These are phyloP conservation scores for Bungarus multicinctus DNA, from an alignment of 2,113 vertebrate genomes.

Conservation along the genomic window DNA sequence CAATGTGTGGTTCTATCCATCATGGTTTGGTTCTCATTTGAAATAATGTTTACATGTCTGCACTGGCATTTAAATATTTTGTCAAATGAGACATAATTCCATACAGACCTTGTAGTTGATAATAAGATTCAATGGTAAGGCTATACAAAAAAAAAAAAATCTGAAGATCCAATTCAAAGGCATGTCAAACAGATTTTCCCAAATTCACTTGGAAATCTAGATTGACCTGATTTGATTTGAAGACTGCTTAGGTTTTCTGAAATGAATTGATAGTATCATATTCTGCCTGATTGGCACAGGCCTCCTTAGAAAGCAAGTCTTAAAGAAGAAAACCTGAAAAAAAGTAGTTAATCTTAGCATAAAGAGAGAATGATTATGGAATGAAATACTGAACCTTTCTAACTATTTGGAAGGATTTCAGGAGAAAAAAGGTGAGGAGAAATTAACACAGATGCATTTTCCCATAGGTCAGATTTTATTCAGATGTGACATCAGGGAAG, in stretches of 20 bases:
- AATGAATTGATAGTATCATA: background rate
- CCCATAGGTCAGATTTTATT: background rate
- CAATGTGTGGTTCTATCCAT: background rate
- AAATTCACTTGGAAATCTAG: background rate
- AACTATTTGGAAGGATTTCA: background rate
- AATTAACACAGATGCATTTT: background rate
- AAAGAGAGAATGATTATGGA: background rate
- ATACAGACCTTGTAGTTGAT: background rate
- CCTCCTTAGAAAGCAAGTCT: background rate
- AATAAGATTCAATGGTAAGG: background rate
- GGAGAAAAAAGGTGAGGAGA: background rate
- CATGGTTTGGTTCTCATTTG: background rate
- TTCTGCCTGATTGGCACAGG: background rate
- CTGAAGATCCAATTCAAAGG: background rate
- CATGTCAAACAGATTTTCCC: background rate
- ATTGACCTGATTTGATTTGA: background rate
- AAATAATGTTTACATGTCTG: background rate
- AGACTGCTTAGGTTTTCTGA: background rate
- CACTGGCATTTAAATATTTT: background rate
- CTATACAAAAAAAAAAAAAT: background rate
- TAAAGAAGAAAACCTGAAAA: background rate
- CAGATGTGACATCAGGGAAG: background rate
- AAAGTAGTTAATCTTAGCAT: background rate
- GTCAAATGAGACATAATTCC: background rate
- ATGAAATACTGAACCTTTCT: background rate